Conservation (phyloP, 2,888 invertebrate genomes). For the Eupithecia vulgata region DNA sequence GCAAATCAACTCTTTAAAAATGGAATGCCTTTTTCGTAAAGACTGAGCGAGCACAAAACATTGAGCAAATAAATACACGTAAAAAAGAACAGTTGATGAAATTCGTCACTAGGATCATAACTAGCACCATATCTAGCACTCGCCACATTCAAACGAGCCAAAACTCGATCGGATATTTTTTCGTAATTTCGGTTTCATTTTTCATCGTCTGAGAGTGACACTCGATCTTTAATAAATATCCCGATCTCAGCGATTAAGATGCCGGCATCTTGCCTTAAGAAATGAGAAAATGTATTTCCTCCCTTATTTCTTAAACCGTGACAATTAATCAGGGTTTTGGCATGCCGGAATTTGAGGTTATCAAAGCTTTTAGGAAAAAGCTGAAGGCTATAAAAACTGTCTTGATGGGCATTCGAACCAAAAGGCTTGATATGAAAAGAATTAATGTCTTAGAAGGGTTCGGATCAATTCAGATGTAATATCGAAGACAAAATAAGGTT, state of each 20-base stretch:
- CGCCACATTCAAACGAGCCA: conserved; percentile 8
- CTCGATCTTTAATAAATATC: conserved; percentile 34
- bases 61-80: background rate
- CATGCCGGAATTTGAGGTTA: background rate
- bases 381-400: background rate
- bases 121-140: background rate
- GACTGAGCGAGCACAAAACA: background rate
- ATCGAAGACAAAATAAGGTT: no score
- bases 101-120: background rate
- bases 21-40: no score
- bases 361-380: background rate
- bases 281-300: conserved; percentile 13
- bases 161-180: conserved; percentile 22
- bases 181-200: conserved; percentile 23
- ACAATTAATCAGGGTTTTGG: conserved; percentile 8
- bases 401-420: background rate
- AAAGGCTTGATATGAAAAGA: background rate
- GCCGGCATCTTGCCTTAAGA: conserved; percentile 12
- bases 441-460: no score
- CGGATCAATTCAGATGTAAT: no score
- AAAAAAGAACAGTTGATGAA: background rate
- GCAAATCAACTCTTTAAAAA: background rate
- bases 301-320: conserved; percentile 3
- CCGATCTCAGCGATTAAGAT: conserved; percentile 25
- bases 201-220: conserved; percentile 33